Percentiles rank a stretch among this genome's conserved stretches.
phyloP scores from a whole-genome alignment of 2,113 vertebrate genomes.

The Aptenodytes forsteri region DNA sequence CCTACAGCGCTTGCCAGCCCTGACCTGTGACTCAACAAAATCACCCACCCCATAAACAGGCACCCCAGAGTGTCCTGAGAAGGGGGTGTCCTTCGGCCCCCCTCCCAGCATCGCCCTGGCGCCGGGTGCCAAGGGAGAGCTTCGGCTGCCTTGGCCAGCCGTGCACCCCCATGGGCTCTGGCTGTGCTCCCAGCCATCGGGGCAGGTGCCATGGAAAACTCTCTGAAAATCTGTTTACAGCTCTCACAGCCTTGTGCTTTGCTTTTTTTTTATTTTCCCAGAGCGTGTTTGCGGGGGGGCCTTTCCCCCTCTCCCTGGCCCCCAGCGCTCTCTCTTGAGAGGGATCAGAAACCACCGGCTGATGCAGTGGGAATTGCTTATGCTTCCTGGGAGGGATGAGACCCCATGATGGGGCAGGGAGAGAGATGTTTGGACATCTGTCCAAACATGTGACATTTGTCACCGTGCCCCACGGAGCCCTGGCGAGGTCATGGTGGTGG shows the following conservation, averaged over 20 bases:
- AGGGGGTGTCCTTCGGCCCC: neutral
- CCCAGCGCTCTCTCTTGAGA: neutral
- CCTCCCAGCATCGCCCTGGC: neutral
- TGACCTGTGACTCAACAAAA: neutral
- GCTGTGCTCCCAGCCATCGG: neutral
- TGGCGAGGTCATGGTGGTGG: accelerated
- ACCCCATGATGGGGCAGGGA: neutral
- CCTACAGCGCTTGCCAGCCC: neutral
- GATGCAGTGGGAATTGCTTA: neutral
- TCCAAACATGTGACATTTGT: neutral
- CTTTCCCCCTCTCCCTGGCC: neutral
- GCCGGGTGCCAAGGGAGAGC: neutral
- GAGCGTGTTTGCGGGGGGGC: neutral
- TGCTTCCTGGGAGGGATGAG: neutral
- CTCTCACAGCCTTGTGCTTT: neutral
- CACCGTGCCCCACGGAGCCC: accelerated
- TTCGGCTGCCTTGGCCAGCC: neutral
- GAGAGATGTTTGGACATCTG: neutral
- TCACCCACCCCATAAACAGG: neutral
- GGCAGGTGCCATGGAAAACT: neutral
- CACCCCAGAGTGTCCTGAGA: neutral
- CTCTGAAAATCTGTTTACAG: neutral
- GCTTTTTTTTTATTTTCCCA: neutral
- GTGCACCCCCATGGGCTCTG: neutral
- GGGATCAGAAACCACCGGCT: neutral